Conservation (phyloP, 2,888 invertebrate species). For the Thyatira batis region DNA sequence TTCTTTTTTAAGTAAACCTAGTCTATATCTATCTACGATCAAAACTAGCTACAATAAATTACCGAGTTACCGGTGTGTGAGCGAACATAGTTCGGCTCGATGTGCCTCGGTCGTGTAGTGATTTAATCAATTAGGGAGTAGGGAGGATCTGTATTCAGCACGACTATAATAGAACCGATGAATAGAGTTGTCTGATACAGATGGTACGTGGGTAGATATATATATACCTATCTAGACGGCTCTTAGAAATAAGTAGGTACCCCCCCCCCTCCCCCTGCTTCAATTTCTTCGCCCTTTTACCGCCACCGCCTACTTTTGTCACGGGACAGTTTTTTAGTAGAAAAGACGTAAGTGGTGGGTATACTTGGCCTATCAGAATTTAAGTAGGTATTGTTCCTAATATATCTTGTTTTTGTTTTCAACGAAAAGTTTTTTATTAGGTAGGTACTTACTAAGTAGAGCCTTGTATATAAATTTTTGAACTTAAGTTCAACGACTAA, state of each 20-base stretch:
- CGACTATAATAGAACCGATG: background rate
- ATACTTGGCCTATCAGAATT: no score
- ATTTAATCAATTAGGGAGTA: conserved; percentile 2
- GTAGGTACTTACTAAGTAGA: no score
- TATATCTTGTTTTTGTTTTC: no score
- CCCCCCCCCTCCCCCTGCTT: no score
- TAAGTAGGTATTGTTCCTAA: no score
- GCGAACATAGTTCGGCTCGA: background rate
- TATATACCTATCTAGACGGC: background rate
- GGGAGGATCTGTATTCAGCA: background rate
- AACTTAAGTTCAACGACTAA: no score
- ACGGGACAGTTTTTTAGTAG: background rate
- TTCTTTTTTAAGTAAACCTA: background rate
- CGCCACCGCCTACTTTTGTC: no score
- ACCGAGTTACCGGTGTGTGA: background rate
- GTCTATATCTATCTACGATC: background rate
- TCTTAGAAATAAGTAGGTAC: background rate
- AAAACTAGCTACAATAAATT: background rate
- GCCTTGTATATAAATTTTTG: no score
- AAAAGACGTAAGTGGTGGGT: no score
- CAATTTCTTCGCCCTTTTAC: no score
- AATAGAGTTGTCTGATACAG: background rate
- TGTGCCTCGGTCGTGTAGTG: background rate
- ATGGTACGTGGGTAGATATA: background rate
- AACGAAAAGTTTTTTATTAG: no score